Base-by-base conservation (phyloP, 2,888 invertebrate genomes). In the Sycophila texana region DNA sequence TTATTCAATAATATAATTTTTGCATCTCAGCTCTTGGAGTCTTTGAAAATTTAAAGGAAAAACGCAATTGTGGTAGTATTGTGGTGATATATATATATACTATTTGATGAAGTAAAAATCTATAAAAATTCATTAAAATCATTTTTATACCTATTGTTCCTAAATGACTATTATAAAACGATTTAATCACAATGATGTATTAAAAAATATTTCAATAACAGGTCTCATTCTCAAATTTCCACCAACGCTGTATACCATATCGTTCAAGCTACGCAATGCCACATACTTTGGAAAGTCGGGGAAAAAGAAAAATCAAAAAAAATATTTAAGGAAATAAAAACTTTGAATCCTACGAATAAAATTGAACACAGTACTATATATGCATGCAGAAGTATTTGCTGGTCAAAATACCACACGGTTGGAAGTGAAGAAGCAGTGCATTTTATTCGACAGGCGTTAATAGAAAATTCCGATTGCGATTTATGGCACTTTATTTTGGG, bases 401-500 rank as follows among this genome's bases (percentile, higher is more conserved):
- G 76, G 73, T 77, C 80, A 0, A 70, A 53, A 10, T 77, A 74
- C 13, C 74, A 77, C 30, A 1, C 12, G 14, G 22, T 51, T 1
- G 70, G 74, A 1, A 26, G 18, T 4, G 61, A 51, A 2, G 65
- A 74, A 30, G 77, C 80, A 1, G 26, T 67, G 4, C 16, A 68
- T 0, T 70, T 58, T 22, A 77, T 73, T 53, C 57, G 53, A 7
- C 47, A 65, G 12, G 77, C 80, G 5, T 1, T 80, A 10, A 22
- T 51, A 2, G n/a, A 63, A 2, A 77, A 80, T 53, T 39, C 61
- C 4, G 14, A 77, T 0, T 77, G 58, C 20, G 51, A 63, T 20
- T 1, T 80, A 0, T 77, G 39, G 30, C 16, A 80, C 49, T 77
- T 70, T 16, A 74, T 80, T 26, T n/a, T 80, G 4, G 80, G 74